These are phyloP conservation scores for Cheirogaleus medius DNA, from an alignment of 2,113 vertebrate species.

Conservation along the genomic window DNA sequence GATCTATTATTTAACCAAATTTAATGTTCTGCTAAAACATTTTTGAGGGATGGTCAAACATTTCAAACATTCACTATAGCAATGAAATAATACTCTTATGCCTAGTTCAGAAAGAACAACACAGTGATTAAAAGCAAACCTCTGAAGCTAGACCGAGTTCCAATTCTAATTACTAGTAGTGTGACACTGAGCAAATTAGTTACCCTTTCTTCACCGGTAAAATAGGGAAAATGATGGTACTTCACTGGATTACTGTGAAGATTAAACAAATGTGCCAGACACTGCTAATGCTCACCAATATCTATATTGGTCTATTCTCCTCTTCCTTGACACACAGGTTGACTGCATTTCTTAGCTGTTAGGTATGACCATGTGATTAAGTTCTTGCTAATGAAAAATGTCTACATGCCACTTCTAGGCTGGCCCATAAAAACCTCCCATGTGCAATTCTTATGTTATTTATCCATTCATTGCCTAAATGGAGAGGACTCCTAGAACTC, in stretches of 20 bases:
- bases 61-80: neutral
- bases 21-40: neutral
- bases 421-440: neutral
- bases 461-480: neutral
- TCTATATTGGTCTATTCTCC: neutral
- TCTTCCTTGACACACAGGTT: neutral
- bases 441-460: neutral
- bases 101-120: constrained; percentile 2
- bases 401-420: neutral
- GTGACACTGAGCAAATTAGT: neutral
- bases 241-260: neutral
- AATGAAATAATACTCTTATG: neutral
- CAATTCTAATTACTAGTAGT: neutral
- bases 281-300: neutral
- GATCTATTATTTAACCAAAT: neutral
- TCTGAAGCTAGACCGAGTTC: neutral
- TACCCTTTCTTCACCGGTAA: neutral
- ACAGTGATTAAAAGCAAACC: neutral
- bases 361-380: neutral
- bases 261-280: neutral
- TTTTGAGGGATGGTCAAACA: neutral
- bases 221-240: neutral
- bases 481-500: neutral
- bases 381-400: neutral
- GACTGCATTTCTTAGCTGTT: neutral